Evolutionary conservation across 1,140 invertebrate genomes (phyloP).

Genomic region (Cepaea nemoralis): DNA sequence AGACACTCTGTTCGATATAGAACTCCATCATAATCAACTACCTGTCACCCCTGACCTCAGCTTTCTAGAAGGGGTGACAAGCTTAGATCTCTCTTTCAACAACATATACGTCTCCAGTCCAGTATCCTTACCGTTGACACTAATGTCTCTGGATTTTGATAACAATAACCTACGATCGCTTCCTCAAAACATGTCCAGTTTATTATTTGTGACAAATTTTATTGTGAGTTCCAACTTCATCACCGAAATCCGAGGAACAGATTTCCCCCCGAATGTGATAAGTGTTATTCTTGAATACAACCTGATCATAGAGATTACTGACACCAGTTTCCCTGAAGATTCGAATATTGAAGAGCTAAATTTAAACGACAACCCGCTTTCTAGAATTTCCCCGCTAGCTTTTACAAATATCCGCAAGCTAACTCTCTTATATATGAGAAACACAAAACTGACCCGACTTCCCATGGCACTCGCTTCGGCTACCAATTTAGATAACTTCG

Average conservation of each 20-base stretch:
- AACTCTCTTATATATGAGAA: not conserved
- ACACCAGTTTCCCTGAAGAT: not conserved
- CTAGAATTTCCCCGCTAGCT: not conserved
- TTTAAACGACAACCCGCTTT: not conserved
- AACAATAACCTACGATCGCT: not conserved
- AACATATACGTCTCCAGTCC: not conserved
- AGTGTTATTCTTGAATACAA: not conserved
- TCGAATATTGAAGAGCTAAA: not conserved
- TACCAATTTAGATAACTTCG: not conserved
- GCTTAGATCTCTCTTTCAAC: not conserved
- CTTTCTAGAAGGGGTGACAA: not conserved
- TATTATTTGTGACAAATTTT: not conserved
- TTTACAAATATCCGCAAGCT: not conserved
- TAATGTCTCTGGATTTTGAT: not conserved
- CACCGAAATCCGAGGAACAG: not conserved
- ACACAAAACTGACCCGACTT: not conserved
- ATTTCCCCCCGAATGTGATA: not conserved
- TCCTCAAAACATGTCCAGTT: not conserved
- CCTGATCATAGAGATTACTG: not conserved
- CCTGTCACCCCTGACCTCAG: not conserved
- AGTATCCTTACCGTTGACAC: not conserved
- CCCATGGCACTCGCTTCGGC: not conserved
- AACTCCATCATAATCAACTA: not conserved
- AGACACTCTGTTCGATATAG: not conserved
- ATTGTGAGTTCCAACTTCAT: not conserved